A percentile compares a stretch with the other conserved stretches of the same genome.
phyloP scores from a whole-genome alignment of 2,113 vertebrate species.

The Morphnarchus princeps region DNA sequence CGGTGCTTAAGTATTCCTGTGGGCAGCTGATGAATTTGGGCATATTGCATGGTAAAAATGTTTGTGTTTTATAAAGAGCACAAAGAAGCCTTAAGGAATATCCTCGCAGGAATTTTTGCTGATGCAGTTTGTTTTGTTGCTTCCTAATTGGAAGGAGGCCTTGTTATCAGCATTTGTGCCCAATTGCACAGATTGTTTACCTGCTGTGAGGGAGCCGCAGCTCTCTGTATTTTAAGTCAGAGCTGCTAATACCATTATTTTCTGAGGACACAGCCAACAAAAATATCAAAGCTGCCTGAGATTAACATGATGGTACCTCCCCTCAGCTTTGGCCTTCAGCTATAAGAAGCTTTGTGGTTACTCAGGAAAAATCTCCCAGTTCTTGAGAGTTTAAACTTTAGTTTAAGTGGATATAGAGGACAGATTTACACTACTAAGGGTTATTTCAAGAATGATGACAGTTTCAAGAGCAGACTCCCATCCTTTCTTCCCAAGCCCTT shows the following conservation, averaged over 20 bases:
- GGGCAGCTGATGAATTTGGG: background rate
- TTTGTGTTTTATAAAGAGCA: background rate
- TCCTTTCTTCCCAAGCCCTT: background rate
- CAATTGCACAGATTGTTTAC: constrained; percentile 35
- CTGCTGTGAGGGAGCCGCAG: constrained; percentile 13
- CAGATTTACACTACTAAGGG: background rate
- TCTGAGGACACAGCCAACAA: background rate
- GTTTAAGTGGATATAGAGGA: background rate
- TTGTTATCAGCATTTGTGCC: constrained; percentile 44
- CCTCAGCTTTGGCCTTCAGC: background rate
- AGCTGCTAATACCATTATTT: constrained; percentile 20
- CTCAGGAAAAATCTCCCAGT: background rate
- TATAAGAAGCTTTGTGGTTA: constrained; percentile 1
- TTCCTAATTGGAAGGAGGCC: constrained; percentile 49
- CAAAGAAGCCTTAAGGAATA: constrained; percentile 26
- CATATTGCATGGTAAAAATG: background rate
- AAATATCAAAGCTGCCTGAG: constrained; percentile 18
- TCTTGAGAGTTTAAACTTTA: background rate
- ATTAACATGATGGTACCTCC: background rate
- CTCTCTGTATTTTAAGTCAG: background rate
- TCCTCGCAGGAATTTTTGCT: constrained; percentile 24
- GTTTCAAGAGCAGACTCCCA: background rate
- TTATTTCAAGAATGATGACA: background rate
- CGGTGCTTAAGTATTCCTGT: background rate
- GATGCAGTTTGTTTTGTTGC: constrained; percentile 7